Evolutionary conservation across 1,140 invertebrate genomes (phyloP), one percentile per base, ranked within the genome.

Genomic region (Yoshiicerus persimilis): DNA sequence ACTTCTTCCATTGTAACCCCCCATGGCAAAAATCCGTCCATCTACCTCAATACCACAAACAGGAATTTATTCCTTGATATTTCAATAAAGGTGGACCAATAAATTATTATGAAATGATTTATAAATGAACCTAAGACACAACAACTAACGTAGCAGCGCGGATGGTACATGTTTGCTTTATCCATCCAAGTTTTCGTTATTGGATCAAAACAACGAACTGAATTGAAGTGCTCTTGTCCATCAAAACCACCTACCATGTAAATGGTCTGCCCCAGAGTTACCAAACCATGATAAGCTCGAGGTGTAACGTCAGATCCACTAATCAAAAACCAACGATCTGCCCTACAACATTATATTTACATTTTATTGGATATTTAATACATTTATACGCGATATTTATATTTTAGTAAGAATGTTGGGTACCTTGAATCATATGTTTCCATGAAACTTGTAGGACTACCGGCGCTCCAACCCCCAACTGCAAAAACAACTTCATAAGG

Each of bases 211-310:
- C 94, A 94, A 20, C 95, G 93, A 13, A 96, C 94, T 0, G 95
- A 95, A 89, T 95, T 96, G 91, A 95, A 96, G 90, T 96, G 94
- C 80, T 96, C 94, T 84, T 94, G 94, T 4, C 96, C 95, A 90
- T 96, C 95, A 47, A 89, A 89, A 6, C 89, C 96, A 5, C 96
- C 96, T 88, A 96, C 95, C 93, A 96, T 94, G 92, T 96, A 96
- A 88, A 97, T 95, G 41, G 94, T 89, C 87, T 94, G 94, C 90
- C 95, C 93, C 4, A 96, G 91, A 0, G 94, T 92, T 87, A 95
- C 96, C 2, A 96, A 92, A 0, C 96, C 96, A 90, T 97, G 96
- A 91, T 97, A 97, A 1, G 96, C 95, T 62, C 96, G 93, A 20
- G 95, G 95, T 0, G 93, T 93, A 0, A 93, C 91, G 90, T 96